phyloP scores from a whole-genome alignment of 2,113 vertebrate species.

The Atherinomorus stipes region DNA sequence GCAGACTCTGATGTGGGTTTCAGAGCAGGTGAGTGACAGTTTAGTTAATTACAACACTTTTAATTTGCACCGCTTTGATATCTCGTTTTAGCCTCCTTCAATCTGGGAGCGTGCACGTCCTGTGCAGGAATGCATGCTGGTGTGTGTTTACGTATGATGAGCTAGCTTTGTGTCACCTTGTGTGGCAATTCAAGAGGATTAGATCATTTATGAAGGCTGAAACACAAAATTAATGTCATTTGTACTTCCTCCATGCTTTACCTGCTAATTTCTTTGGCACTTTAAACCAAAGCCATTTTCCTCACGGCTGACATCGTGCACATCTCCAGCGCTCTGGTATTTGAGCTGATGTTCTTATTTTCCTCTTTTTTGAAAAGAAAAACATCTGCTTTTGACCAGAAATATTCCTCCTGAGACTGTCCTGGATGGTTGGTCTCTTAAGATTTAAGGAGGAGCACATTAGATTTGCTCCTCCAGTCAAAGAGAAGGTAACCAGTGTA shows the following conservation, averaged over 20 bases:
- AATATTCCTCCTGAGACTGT: slow-evolving; percentile 1
- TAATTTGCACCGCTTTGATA: slow-evolving; percentile 70
- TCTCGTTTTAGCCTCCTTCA: slow-evolving; percentile 58
- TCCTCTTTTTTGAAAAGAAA: neutral
- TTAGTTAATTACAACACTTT: slow-evolving; percentile 71
- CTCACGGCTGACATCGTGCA: neutral
- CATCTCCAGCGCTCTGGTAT: neutral
- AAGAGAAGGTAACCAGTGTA: slow-evolving; percentile 20
- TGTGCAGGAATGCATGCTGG: slow-evolving; percentile 14
- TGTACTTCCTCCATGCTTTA: slow-evolving; percentile 7
- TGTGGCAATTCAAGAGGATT: slow-evolving; percentile 35
- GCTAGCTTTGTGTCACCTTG: slow-evolving; percentile 54
- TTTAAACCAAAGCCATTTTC: neutral
- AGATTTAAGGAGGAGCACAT: slow-evolving; percentile 13
- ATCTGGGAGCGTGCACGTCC: slow-evolving; percentile 17
- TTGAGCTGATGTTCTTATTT: slow-evolving; percentile 9
- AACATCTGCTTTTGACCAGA: neutral
- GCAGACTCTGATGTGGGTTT: slow-evolving; percentile 57
- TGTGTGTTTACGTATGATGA: slow-evolving; percentile 35
- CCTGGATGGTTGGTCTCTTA: neutral
- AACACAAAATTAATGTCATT: slow-evolving; percentile 7
- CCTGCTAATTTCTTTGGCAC: slow-evolving; percentile 9
- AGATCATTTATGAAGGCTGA: slow-evolving; percentile 11
- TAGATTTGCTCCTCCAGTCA: neutral
- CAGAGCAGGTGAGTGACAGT: slow-evolving; percentile 64